Percentiles rank a stretch among this genome's conserved stretches.
Conservation (phyloP, 2,797 vertebrate species). For the Myripristis murdjan region DNA sequence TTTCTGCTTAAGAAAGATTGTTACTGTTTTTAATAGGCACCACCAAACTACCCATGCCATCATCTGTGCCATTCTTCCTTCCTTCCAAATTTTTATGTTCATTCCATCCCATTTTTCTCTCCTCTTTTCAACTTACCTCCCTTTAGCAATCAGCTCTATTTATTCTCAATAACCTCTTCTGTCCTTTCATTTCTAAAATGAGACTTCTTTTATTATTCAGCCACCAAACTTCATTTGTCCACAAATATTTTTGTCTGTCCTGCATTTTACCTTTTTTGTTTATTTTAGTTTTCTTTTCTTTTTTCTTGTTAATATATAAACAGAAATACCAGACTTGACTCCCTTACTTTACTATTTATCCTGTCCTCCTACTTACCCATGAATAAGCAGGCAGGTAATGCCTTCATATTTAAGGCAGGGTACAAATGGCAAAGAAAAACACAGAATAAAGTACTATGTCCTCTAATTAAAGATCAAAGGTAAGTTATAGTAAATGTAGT, state of each 20-base stretch:
- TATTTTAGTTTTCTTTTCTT: background rate
- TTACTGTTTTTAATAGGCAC: background rate
- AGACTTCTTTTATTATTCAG: background rate
- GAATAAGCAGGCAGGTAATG: too few species aligned
- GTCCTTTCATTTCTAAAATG: conserved; percentile 8
- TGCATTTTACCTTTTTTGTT: background rate
- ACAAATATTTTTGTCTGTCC: background rate
- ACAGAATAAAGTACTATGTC: too few species aligned
- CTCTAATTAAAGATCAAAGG: too few species aligned
- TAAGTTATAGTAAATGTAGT: too few species aligned
- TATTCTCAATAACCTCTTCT: background rate
- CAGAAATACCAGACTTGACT: background rate
- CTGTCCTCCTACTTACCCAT: too few species aligned
- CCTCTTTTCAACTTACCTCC: too few species aligned
- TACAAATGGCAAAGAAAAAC: too few species aligned
- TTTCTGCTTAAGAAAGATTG: background rate
- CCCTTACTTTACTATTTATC: too few species aligned
- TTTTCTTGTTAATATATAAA: background rate
- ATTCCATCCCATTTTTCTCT: background rate
- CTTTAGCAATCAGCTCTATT: background rate
- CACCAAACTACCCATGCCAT: background rate
- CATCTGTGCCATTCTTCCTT: conserved; percentile 9
- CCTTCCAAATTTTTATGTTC: background rate
- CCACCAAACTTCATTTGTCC: background rate
- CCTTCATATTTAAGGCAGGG: too few species aligned